Percentiles rank a stretch among this genome's conserved stretches.
These are phyloP conservation scores for Bergia puertoricense DNA, from an alignment of 92 coral and sea anemone species.

Conservation along the genomic window DNA sequence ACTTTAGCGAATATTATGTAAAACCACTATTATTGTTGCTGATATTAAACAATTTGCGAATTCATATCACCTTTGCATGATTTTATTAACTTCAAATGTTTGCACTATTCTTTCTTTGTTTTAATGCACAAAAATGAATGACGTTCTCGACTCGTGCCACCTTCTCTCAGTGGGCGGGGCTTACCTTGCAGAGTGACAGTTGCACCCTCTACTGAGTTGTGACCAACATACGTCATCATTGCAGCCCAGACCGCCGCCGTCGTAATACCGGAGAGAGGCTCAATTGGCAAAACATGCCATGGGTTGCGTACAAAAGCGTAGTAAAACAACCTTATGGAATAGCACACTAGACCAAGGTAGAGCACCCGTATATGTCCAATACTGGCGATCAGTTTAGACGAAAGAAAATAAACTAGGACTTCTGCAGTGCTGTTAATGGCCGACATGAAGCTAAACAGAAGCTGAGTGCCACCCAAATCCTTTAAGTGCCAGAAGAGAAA, in stretches of 20 bases:
- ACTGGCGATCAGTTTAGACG: conserved; percentile 70
- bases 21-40: too few species aligned
- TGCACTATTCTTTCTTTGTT: background rate
- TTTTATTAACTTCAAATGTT: background rate
- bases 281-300: conserved; percentile 77
- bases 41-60: too few species aligned
- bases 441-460: conserved; percentile 85
- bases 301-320: conserved; percentile 79
- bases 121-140: background rate
- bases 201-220: conserved; percentile 78
- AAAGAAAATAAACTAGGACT: conserved; percentile 83
- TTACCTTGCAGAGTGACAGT: conserved; percentile 83
- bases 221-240: conserved; percentile 87
- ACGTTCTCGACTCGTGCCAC: too few species aligned
- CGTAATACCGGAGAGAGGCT: conserved; percentile 81
- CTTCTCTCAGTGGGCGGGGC: background rate
- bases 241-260: conserved; percentile 95
- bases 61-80: background rate
- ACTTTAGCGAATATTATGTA: too few species aligned
- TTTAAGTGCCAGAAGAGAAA: conserved; percentile 94
- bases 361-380: conserved; percentile 75
- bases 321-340: conserved; percentile 67
- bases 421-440: conserved; percentile 87
- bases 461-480: conserved; percentile 85
- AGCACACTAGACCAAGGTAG: conserved; percentile 79